These are phyloP conservation scores for Euthynnus affinis DNA, from an alignment of 2,797 vertebrate genomes.

Conservation along the genomic window DNA sequence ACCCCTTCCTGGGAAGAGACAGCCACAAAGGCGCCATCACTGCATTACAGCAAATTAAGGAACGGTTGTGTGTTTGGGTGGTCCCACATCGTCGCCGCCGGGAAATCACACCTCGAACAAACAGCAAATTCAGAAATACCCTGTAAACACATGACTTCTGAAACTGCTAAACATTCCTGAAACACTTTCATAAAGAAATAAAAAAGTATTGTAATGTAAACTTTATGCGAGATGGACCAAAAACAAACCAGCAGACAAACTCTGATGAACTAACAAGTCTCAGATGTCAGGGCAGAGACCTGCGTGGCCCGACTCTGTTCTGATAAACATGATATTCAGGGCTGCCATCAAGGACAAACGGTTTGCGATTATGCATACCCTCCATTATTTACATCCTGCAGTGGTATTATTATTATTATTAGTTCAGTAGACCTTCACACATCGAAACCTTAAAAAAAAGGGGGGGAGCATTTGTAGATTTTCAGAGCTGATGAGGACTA, in stretches of 20 bases:
- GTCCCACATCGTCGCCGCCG: too few species aligned
- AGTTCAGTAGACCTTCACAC: neutral
- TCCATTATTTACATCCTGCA: neutral
- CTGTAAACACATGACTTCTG: too few species aligned
- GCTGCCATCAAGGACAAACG: constrained; percentile 23
- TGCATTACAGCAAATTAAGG: too few species aligned
- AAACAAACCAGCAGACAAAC: neutral
- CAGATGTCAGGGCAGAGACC: neutral
- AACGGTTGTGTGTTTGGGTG: neutral
- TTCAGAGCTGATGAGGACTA: neutral
- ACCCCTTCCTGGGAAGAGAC: too few species aligned
- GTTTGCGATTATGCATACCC: neutral
- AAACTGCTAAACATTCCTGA: too few species aligned
- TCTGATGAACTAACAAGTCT: neutral
- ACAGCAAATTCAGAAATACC: too few species aligned
- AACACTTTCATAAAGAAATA: too few species aligned
- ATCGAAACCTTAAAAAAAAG: neutral
- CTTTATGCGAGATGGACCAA: neutral
- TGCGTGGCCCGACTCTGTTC: neutral
- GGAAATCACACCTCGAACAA: too few species aligned
- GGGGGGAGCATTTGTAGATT: neutral
- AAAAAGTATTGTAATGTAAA: neutral
- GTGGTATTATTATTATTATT: neutral
- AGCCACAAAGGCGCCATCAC: too few species aligned
- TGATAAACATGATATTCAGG: constrained; percentile 1